Evolutionary conservation across 2,113 vertebrate genomes (phyloP).

Genomic region (Lota lota): DNA sequence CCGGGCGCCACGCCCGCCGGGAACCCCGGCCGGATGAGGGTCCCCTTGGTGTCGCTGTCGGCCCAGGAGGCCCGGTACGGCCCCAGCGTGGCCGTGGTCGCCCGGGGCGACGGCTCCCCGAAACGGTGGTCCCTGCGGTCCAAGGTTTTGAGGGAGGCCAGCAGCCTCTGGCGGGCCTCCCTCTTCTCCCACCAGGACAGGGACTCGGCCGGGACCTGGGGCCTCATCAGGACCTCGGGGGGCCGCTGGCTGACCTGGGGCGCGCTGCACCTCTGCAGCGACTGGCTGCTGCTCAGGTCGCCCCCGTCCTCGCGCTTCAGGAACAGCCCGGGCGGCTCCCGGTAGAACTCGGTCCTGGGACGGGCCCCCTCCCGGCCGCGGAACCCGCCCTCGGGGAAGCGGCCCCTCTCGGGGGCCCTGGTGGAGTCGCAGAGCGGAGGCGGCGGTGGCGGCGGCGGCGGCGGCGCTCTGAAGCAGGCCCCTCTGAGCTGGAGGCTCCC

Average conservation of each 20-base stretch:
- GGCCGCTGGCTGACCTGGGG: slow-evolving; percentile 48
- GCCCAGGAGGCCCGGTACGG: slow-evolving; percentile 87
- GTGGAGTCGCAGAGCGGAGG: slow-evolving; percentile 47
- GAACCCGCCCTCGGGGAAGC: slow-evolving; percentile 45
- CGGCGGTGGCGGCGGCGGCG: neutral
- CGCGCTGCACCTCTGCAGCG: slow-evolving; percentile 43
- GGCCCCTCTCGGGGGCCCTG: slow-evolving; percentile 58
- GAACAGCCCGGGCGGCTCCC: slow-evolving; percentile 60
- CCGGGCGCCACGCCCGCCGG: slow-evolving; percentile 54
- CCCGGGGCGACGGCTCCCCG: slow-evolving; percentile 63
- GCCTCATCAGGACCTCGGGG: slow-evolving; percentile 60
- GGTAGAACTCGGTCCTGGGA: slow-evolving; percentile 64
- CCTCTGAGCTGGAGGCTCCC: slow-evolving; percentile 52
- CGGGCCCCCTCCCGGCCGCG: slow-evolving; percentile 58
- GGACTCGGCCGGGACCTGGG: slow-evolving; percentile 45
- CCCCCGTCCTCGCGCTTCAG: slow-evolving; percentile 60
- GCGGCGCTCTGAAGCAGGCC: slow-evolving; percentile 39
- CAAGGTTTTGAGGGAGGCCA: slow-evolving; percentile 73
- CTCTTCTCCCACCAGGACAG: slow-evolving; percentile 56
- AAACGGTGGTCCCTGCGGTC: slow-evolving; percentile 65
- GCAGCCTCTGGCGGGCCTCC: slow-evolving; percentile 56
- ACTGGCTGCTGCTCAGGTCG: slow-evolving; percentile 47
- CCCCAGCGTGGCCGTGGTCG: slow-evolving; percentile 59
- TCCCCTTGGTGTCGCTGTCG: slow-evolving; percentile 77
- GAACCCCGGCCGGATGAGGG: slow-evolving; percentile 56